These are phyloP conservation scores for Phrynocephalus guinanensis DNA, from an alignment of 2,797 vertebrate genomes.

Conservation along the genomic window DNA sequence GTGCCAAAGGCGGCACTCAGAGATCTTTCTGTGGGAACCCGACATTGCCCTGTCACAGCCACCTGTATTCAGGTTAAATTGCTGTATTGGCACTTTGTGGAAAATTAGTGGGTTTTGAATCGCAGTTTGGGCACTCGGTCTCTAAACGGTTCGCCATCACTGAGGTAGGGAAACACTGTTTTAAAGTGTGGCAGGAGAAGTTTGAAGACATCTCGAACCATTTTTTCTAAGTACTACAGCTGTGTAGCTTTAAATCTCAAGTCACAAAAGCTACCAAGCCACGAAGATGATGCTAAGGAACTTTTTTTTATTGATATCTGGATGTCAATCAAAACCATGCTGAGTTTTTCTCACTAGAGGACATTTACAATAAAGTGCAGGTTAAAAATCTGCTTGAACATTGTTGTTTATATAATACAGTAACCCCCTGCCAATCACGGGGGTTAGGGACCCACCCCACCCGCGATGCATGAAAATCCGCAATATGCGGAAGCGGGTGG, in stretches of 20 bases:
- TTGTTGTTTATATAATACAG: not conserved
- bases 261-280: not conserved
- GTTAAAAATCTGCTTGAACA: not conserved
- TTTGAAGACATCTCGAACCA: not conserved
- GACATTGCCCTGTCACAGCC: too few relatives aligned
- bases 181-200: not conserved
- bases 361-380: not conserved
- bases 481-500: too few relatives aligned
- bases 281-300: not conserved
- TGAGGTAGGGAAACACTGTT: not conserved
- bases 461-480: too few relatives aligned
- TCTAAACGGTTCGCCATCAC: too few relatives aligned
- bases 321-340: not conserved
- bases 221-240: not conserved
- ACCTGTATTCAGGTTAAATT: too few relatives aligned
- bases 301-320: not conserved
- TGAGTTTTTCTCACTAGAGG: not conserved
- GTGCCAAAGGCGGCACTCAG: too few relatives aligned
- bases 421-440: too few relatives aligned
- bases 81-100: too few relatives aligned
- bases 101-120: too few relatives aligned
- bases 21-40: too few relatives aligned
- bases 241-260: not conserved
- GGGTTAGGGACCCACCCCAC: too few relatives aligned
- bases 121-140: too few relatives aligned